Evolutionary conservation across 2,113 vertebrate species (phyloP), one percentile per base, ranked within the genome.

Genomic region (Pipa parva): DNA sequence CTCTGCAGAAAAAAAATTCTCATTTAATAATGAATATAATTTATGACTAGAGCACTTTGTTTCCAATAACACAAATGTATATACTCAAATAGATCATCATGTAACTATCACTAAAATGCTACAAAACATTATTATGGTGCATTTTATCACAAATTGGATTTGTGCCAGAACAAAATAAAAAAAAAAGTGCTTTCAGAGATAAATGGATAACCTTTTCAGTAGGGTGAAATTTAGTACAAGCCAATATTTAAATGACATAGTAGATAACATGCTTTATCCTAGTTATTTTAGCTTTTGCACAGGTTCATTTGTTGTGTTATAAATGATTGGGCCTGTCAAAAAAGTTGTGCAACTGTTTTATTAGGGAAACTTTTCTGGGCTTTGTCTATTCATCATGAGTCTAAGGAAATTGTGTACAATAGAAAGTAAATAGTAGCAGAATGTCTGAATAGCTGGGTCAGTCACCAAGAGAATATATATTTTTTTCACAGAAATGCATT

Each of bases 281-380:
- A 39, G 31, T 69, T 78, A 65, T 69, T 79, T 79, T 27, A 28
- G 9, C 70, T 73, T n/a, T 73, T 71, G 11, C 7, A 48, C 33
- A 52, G 73, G 54, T 79, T 72, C 27, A 29, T 50, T 77, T 49
- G 25, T 42, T 78, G 64, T 56, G 5, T 49, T 4, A 13, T 72
- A 77, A 72, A 74, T 63, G 62, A 76, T 54, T 76, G 50, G 25
- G 62, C 48, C 46, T 63, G 71, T 75, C 74, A 75, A 63, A 74
- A 59, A 79, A 75, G 26, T 59, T 72, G 48, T 57, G 18, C 33
- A 42, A 0, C 0, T 39, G 12, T 76, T 71, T 67, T 57, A 66
- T 78, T 55, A 70, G 74, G 48, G 3, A 76, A 78, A 72, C 36
- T 74, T 75, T 71, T 60, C 63, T 45, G 21, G 1, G 4, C 13